These are phyloP conservation scores for Malthinus seriepunctatus DNA, from an alignment of 2,888 invertebrate genomes.

Conservation along the genomic window DNA sequence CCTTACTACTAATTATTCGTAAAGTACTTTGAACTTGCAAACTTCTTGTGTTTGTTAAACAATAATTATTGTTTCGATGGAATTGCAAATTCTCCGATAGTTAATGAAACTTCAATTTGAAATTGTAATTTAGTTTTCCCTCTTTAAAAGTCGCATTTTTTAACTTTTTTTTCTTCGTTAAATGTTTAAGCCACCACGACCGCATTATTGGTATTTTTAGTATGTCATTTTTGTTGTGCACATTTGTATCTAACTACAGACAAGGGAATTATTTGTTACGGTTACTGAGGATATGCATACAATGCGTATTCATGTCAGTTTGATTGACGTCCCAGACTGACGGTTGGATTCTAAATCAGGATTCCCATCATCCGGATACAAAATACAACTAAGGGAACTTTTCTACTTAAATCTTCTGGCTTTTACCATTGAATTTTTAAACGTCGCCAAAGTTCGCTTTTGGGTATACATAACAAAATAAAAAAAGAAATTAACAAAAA, in stretches of 20 bases:
- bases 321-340: slow-evolving; percentile 35
- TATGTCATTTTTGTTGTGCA: slow-evolving; percentile 21
- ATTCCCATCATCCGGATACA: slow-evolving; percentile 22
- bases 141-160: background rate
- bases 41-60: slow-evolving; percentile 10
- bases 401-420: background rate
- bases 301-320: slow-evolving; percentile 36
- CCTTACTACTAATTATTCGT: slow-evolving; percentile 20
- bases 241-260: slow-evolving; percentile 26
- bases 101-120: background rate
- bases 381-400: slow-evolving; percentile 10
- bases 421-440: background rate
- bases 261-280: slow-evolving; percentile 37
- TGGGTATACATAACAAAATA: background rate
- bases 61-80: slow-evolving; percentile 11
- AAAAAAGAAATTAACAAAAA: background rate
- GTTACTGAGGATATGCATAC: slow-evolving; percentile 37
- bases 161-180: background rate
- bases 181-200: background rate
- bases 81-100: background rate
- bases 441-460: background rate
- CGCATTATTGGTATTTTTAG: slow-evolving; percentile 2
- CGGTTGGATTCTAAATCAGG: slow-evolving; percentile 31
- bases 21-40: slow-evolving; percentile 16
- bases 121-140: background rate